Conservation (phyloP, 1,140 invertebrate genomes). For the Radopholus similis region DNA sequence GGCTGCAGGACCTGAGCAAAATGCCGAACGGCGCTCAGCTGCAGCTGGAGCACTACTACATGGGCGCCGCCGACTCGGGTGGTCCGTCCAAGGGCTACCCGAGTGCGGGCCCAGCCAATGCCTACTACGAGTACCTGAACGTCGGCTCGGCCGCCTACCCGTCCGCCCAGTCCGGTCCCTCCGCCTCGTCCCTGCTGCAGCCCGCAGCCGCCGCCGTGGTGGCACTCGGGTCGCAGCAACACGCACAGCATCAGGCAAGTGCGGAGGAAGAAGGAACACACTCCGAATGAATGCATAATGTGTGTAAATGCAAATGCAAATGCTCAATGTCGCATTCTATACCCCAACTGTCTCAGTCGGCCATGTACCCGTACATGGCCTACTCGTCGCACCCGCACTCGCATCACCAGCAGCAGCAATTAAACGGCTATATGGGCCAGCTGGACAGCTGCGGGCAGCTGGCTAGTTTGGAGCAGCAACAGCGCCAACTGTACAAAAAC, state of each 20-base stretch:
- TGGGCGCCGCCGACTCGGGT: neutral
- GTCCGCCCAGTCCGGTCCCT: neutral
- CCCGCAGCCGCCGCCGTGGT: slow-evolving; percentile 2
- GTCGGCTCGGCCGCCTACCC: slow-evolving; percentile 22
- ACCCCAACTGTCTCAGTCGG: no score
- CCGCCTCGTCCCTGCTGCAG: neutral
- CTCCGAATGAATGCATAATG: no score
- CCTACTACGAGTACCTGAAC: slow-evolving; percentile 25
- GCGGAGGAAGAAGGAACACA: no score
- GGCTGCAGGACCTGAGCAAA: slow-evolving; percentile 43
- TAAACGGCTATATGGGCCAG: slow-evolving; percentile 6
- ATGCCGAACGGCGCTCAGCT: slow-evolving; percentile 38
- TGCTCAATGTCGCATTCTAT: no score
- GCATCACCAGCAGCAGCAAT: slow-evolving; percentile 20
- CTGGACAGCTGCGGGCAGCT: neutral
- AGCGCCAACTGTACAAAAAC: slow-evolving; percentile 11
- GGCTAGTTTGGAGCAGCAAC: slow-evolving; percentile 23
- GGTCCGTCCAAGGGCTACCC: neutral
- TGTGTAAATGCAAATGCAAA: no score
- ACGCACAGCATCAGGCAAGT: neutral
- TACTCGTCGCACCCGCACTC: slow-evolving; percentile 11
- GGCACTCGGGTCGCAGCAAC: neutral
- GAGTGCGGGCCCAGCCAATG: no score
- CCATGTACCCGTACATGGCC: slow-evolving; percentile 18
- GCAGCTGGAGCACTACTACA: slow-evolving; percentile 43